Conservation (phyloP, 2,797 vertebrate genomes). For the Heteromormyrus szaboi region DNA sequence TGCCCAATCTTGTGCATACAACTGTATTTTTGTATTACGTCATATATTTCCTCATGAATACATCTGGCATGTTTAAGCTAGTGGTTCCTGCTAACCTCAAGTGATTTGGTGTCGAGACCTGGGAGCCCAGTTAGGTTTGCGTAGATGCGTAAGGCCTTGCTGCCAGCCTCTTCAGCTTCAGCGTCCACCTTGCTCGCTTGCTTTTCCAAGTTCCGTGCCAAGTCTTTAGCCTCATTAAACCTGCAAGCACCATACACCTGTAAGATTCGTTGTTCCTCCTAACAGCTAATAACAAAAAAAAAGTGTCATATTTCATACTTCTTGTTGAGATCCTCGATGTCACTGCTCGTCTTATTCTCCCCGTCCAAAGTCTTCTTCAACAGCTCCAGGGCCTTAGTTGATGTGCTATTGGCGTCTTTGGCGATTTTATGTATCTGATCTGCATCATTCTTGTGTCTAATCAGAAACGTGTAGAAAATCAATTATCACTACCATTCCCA, state of each 20-base stretch:
- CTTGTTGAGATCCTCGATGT: conserved; percentile 84
- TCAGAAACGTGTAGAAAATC: not conserved
- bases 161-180: conserved; percentile 80
- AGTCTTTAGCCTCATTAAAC: conserved; percentile 82
- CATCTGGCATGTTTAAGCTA: not conserved
- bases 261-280: not conserved
- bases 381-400: conserved; percentile 79
- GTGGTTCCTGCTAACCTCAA: conserved; percentile 66
- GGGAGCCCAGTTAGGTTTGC: conserved; percentile 85
- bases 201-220: conserved; percentile 82
- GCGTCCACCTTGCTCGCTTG: conserved; percentile 78
- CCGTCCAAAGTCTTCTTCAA: conserved; percentile 78
- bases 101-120: conserved; percentile 63
- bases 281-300: not conserved
- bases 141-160: conserved; percentile 81
- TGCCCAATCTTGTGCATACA: not conserved
- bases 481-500: not conserved
- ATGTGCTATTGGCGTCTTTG: conserved; percentile 86
- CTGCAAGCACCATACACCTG: conserved; percentile 48
- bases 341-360: conserved; percentile 72
- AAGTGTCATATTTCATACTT: conserved; percentile 63
- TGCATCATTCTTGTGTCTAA: conserved; percentile 86
- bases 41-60: not conserved
- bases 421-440: conserved; percentile 87
- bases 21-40: not conserved